Percentiles rank a stretch among this genome's conserved stretches.
Conservation (phyloP, 1,140 invertebrate species). For the Drosophila tani region DNA sequence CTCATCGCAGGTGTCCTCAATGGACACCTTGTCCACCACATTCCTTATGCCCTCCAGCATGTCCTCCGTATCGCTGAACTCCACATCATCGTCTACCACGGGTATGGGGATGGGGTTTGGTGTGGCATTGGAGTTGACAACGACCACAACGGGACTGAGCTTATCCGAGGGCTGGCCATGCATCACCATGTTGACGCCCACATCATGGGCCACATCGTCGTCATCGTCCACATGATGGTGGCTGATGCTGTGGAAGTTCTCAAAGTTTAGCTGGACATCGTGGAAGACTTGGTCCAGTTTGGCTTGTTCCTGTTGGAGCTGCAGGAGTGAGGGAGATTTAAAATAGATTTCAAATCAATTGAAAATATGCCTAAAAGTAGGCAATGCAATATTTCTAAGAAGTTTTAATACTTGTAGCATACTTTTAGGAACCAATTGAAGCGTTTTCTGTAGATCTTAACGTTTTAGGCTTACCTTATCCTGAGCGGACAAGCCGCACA, state of each 20-base stretch:
- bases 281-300: slow-evolving; percentile 79
- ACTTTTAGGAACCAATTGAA: no score
- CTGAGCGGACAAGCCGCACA: slow-evolving; percentile 61
- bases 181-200: slow-evolving; percentile 69
- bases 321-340: background rate
- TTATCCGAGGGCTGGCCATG: slow-evolving; percentile 56
- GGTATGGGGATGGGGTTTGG: slow-evolving; percentile 32
- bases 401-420: no score
- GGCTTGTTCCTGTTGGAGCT: slow-evolving; percentile 83
- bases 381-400: no score
- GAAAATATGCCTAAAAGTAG: background rate
- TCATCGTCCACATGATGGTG: slow-evolving; percentile 46
- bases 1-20: slow-evolving; percentile 80
- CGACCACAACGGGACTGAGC: slow-evolving; percentile 26
- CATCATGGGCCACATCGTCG: slow-evolving; percentile 43
- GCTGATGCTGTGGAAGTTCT: slow-evolving; percentile 70
- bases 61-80: slow-evolving; percentile 93
- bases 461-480: slow-evolving; percentile 46
- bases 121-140: slow-evolving; percentile 14
- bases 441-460: no score
- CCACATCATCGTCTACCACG: slow-evolving; percentile 84
- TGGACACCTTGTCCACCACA: slow-evolving; percentile 86
- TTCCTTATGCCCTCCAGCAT: slow-evolving; percentile 92
- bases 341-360: background rate
- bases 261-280: slow-evolving; percentile 77